Evolutionary conservation across 2,113 vertebrate species (phyloP), one percentile per base, ranked within the genome.

Genomic region (Panthera uncia): DNA sequence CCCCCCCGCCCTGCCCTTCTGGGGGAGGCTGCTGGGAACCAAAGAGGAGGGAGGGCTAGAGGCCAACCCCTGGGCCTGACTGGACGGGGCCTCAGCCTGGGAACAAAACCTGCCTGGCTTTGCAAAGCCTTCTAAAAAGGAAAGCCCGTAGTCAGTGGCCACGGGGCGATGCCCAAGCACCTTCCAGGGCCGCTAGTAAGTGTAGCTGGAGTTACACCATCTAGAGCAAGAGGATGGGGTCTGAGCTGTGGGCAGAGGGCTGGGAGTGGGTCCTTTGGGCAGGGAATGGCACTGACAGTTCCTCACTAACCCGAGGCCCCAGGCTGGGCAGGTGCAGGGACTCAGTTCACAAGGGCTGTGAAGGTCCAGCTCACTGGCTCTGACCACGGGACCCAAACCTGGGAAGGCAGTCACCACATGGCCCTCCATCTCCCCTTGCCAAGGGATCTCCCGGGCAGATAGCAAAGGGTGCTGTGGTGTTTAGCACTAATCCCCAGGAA

Each of bases 361-460:
- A 65, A 38, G 65, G 61, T 31, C 65, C 52, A 55, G 61, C 21
- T 88, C 38, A 10, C 5, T 14, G 33, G 12, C 36, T 66, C 74
- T 33, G n/a, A 83, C 57, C 50, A 15, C 8, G 36, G 31, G 21
- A 31, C 71, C 3, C 29, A 52, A 18, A 45, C 36, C 94, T 38
- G n/a, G 69, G 23, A 79, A 27, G 81, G 25, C 36, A 14, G 84
- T n/a, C 21, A 36, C 29, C 41, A 57, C 0, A 15, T 27, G 68
- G n/a, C n/a, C 66, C 33, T 79, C 41, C 2, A 1, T 4, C 16
- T 41, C 3, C 21, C 25, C 18, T 21, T 0, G 6, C 65, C 23
- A 33, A n/a, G 21, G 31, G 12, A 3, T n/a, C 16, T 57, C 69
- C 55, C 8, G 11, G 79, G 68, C 69, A 71, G 12, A 78, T 3